phyloP scores from a whole-genome alignment of 2,113 vertebrate genomes.

The Notarius quadriscutis region DNA sequence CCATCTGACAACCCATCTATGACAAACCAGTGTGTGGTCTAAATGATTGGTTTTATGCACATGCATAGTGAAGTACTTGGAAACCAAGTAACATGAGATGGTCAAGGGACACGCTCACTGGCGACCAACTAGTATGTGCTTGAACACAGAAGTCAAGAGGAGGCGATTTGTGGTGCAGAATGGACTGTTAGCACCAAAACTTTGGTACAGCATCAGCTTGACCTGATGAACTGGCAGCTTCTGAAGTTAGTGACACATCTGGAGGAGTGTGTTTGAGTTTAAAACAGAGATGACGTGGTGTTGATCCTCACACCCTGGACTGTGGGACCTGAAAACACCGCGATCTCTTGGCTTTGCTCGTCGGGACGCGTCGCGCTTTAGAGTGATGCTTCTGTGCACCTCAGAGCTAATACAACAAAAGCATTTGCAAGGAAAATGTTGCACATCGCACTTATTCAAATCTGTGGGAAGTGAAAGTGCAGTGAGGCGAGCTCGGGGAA shows the following conservation, averaged over 20 bases:
- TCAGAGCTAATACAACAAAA: neutral
- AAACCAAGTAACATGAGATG: neutral
- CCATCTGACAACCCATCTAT: neutral
- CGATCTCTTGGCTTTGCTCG: no score
- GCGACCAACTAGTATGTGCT: neutral
- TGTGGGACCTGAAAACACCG: no score
- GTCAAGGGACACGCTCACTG: neutral
- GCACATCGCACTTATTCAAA: slow-evolving; percentile 20
- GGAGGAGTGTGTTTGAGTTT: neutral
- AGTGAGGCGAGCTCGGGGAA: neutral
- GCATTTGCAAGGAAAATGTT: slow-evolving; percentile 27
- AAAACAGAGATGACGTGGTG: slow-evolving; percentile 19
- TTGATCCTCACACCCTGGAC: neutral
- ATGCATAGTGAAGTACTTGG: neutral
- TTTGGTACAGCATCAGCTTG: neutral
- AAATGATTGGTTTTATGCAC: neutral
- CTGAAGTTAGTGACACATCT: slow-evolving; percentile 2
- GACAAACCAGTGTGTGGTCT: neutral
- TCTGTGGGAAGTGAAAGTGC: neutral
- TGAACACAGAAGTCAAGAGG: neutral
- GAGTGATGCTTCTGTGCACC: neutral
- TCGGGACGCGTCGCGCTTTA: no score
- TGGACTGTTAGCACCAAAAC: neutral
- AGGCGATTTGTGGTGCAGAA: neutral
- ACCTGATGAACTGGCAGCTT: neutral